Base-by-base conservation (phyloP, 2,888 invertebrate species). In the Apoda limacodes region DNA sequence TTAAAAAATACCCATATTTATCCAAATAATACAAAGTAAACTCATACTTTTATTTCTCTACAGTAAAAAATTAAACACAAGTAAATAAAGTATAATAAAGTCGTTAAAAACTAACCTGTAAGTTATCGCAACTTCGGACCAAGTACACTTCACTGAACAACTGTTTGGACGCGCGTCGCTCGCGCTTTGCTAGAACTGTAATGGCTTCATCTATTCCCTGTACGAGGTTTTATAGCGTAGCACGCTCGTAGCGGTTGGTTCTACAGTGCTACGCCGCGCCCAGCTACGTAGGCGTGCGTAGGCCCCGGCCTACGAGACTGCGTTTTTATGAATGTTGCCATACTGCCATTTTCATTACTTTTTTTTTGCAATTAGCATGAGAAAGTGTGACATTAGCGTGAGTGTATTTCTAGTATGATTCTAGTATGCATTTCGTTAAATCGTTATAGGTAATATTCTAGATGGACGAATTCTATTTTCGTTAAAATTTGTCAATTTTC, bases 201-300 rank as follows among this genome's bases (percentile, higher is more conserved):
- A 67, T 76, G 76, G 60, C 47, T 44, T 47, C 45, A 41, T 43
- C 46, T 42, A 45, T 42, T 45, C 42, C 45, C 36, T 41, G 43
- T 36, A 39, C 41, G 47, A 44, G 51, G 50, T 66, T 72, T 56
- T 72, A 72, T 72, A 70, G 48, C 46, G 43, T 34, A 32, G 37
- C 30, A 38, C 36, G 43, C 48, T 49, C 55, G 55, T 59, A 61
- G 56, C 56, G 66, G 62, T 59, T 66, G 70, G 66, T 59, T 56
- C 61, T 63, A 62, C 58, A 46, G 24, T 13, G 42, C 43, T 46
- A 55, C 54, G 63, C 63, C 63, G 60, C 67, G 69, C 74, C 68
- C 69, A 44, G 49, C 36, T 33, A 46, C 69, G 76, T 76, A 67
- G 78, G 76, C 76, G 75, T 69, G 67, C 70, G 72, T 71, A 68